phyloP scores from a whole-genome alignment of 1,140 invertebrate genomes.

The Papilio polytes region DNA sequence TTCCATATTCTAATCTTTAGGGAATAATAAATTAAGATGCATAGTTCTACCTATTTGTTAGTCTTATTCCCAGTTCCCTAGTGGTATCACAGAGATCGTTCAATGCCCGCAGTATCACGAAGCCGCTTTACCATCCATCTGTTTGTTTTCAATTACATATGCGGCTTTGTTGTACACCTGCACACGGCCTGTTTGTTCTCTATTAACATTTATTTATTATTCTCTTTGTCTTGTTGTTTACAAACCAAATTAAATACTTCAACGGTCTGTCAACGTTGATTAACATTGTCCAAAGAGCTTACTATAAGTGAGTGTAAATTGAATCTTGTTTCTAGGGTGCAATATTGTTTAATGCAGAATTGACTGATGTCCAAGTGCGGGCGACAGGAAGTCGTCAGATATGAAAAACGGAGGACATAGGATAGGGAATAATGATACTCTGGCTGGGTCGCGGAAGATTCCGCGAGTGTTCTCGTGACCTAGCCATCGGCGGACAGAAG shows the following conservation, averaged over 20 bases:
- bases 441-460: too few relatives aligned
- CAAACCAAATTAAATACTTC: neutral
- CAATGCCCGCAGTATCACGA: slow-evolving; percentile 8
- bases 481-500: too few relatives aligned
- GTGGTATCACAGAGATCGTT: neutral
- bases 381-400: too few relatives aligned
- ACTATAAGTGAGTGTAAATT: neutral
- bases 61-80: neutral
- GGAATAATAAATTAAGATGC: neutral
- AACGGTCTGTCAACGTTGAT: neutral
- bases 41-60: neutral
- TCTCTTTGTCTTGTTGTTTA: slow-evolving; percentile 15
- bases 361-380: too few relatives aligned
- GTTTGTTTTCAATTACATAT: slow-evolving; percentile 28
- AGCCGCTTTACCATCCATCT: slow-evolving; percentile 7
- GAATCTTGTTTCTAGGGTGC: neutral
- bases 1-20: neutral
- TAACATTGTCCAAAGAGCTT: neutral
- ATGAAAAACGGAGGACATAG: neutral
- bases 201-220: slow-evolving; percentile 26
- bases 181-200: slow-evolving; percentile 11
- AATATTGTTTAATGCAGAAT: neutral
- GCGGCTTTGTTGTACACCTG: slow-evolving; percentile 15
- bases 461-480: too few relatives aligned
- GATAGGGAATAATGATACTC: too few relatives aligned